Evolutionary conservation across 2,797 vertebrate species (phyloP).

Genomic region (Staurois parvus): DNA sequence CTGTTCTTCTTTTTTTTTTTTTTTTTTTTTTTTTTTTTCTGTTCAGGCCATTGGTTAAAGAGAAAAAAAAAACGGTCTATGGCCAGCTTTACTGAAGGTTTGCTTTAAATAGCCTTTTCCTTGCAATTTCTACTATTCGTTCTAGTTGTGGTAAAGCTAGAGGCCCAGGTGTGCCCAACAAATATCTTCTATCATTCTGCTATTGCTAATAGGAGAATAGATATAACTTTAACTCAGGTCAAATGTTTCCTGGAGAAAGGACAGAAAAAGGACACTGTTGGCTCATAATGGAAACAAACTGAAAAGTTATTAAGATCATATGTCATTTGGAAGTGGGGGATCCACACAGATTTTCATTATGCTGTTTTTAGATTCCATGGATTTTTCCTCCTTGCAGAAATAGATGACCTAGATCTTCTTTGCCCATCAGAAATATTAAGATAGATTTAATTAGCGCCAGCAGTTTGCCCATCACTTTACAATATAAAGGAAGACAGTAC

Average conservation of each 20-base stretch:
- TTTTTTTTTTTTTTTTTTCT: no score
- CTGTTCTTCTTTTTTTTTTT: no score
- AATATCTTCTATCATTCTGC: background rate
- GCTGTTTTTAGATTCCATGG: no score
- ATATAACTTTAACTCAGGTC: conserved; percentile 15
- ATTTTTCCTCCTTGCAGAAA: background rate
- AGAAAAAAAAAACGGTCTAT: no score
- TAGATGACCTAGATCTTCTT: background rate
- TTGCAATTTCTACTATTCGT: no score
- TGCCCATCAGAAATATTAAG: background rate
- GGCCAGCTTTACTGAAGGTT: no score
- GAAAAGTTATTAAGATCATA: background rate
- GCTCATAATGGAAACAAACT: conserved; percentile 20
- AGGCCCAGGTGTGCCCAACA: background rate
- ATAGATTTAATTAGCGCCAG: no score
- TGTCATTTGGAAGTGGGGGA: background rate
- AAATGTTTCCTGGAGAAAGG: conserved; percentile 20
- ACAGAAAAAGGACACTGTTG: conserved; percentile 9
- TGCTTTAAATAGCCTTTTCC: no score
- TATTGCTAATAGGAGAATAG: conserved; percentile 8
- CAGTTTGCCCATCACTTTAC: no score
- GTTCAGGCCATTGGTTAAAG: no score
- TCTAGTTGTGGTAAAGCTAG: no score
- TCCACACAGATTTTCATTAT: background rate
- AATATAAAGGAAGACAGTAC: no score